Evolutionary conservation across 2,888 invertebrate genomes (phyloP), one percentile per base, ranked within the genome.

Genomic region (Tachystola acroxantha): DNA sequence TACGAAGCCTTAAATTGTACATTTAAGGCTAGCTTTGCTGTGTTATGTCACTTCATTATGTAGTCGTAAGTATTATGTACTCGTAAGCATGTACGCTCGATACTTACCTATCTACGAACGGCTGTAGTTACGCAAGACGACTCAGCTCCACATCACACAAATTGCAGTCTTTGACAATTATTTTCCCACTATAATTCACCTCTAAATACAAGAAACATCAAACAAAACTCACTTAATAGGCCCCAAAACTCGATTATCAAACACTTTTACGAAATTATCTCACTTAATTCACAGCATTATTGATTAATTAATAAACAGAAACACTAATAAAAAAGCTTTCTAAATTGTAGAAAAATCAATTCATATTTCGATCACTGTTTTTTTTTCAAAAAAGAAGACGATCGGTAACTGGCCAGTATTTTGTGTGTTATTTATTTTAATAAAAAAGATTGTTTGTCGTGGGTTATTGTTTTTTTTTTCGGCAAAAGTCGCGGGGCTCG

Each of bases 221-320:
- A 24, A 24, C 9, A n/a, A 22, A 9, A 7, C n/a, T 24, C n/a
- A 4, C 6, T 4, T n/a, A 7, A 2, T 24, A 24, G 24, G 24
- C n/a, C 24, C n/a, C 24, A n/a, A 24, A 24, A 24, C 24, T n/a
- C 24, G 7, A n/a, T 24, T 2, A 24, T n/a, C 9, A n/a, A 24
- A 24, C 24, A 24, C 24, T n/a, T 16, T 7, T 24, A 24, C 9
- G 2, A n/a, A 24, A 24, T n/a, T n/a, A 24, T n/a, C 4, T n/a
- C 24, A n/a, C 34, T 35, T 49, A 48, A 65, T n/a, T 64, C 70
- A 71, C 70, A 65, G 57, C 64, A 67, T 46, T 48, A 42, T 43
- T 6, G 16, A 16, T 16, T 16, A 6, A 4, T 16, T n/a, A n/a
- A n/a, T n/a, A n/a, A n/a, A 27, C 44, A 27, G 29, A 57, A 59